phyloP scores from a whole-genome alignment of 2,888 invertebrate genomes.

The Petrophora chlorosata region DNA sequence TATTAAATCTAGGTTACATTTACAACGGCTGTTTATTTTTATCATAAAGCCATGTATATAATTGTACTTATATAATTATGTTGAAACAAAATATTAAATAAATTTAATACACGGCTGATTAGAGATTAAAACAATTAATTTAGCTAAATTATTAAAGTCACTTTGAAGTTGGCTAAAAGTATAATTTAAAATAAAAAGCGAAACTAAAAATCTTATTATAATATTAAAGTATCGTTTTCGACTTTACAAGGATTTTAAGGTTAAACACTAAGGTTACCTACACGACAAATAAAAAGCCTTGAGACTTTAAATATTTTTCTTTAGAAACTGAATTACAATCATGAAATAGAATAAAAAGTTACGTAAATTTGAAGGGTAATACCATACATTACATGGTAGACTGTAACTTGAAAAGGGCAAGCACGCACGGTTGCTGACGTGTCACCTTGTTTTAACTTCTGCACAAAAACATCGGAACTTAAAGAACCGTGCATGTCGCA shows the following conservation, averaged over 20 bases:
- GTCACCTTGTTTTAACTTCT: slow-evolving; percentile 57
- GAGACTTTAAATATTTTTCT: slow-evolving; percentile 22
- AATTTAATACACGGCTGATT: too few species aligned
- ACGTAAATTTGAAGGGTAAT: slow-evolving; percentile 18
- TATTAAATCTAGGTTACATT: background rate
- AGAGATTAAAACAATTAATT: too few species aligned
- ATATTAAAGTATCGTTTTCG: slow-evolving; percentile 15
- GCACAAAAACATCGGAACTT: slow-evolving; percentile 53
- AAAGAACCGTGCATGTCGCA: slow-evolving; percentile 61
- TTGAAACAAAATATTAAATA: too few species aligned
- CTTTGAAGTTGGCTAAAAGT: too few species aligned
- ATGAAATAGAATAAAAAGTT: slow-evolving; percentile 23
- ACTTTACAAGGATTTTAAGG: slow-evolving; percentile 30
- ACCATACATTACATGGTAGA: slow-evolving; percentile 38
- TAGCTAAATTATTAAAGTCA: too few species aligned
- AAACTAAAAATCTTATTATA: slow-evolving; percentile 14
- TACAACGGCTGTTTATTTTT: too few species aligned
- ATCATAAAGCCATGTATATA: too few species aligned
- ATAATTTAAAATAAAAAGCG: too few species aligned
- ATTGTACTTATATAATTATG: too few species aligned
- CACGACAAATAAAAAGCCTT: slow-evolving; percentile 20
- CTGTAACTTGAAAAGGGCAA: slow-evolving; percentile 46
- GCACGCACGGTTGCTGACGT: slow-evolving; percentile 54
- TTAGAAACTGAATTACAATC: slow-evolving; percentile 14
- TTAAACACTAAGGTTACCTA: slow-evolving; percentile 19